Conservation (phyloP, 2,113 vertebrate genomes). For the Pavo muticus region DNA sequence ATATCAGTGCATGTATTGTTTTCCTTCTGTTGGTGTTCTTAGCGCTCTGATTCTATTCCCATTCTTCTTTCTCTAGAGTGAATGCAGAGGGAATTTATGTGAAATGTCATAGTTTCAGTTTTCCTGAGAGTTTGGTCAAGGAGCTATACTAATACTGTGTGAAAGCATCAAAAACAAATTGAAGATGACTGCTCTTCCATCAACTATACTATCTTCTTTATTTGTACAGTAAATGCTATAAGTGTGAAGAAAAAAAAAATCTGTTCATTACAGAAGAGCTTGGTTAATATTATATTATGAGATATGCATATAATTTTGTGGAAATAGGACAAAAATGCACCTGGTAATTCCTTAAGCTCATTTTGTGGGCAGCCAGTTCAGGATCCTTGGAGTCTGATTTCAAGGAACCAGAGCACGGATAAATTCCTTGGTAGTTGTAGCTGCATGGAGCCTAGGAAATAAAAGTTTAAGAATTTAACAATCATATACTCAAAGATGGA, state of each 20-base stretch:
- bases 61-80: neutral
- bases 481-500: neutral
- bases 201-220: constrained; percentile 26
- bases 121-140: neutral
- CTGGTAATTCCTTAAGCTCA: neutral
- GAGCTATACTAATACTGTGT: neutral
- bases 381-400: neutral
- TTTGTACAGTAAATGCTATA: neutral
- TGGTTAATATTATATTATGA: neutral
- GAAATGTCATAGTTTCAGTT: neutral
- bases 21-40: neutral
- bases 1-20: neutral
- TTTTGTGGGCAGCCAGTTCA: neutral
- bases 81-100: neutral
- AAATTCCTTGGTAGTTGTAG: neutral
- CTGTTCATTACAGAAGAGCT: neutral
- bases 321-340: neutral
- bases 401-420: neutral
- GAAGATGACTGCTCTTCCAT: neutral
- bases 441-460: neutral
- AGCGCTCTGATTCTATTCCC: neutral
- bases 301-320: neutral
- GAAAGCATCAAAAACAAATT: constrained; percentile 31
- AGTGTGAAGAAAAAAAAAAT: neutral
- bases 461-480: rapidly evolving